phyloP scores from a whole-genome alignment of 53 echinoderm and acorn worm species.

The Arbacia lixula region DNA sequence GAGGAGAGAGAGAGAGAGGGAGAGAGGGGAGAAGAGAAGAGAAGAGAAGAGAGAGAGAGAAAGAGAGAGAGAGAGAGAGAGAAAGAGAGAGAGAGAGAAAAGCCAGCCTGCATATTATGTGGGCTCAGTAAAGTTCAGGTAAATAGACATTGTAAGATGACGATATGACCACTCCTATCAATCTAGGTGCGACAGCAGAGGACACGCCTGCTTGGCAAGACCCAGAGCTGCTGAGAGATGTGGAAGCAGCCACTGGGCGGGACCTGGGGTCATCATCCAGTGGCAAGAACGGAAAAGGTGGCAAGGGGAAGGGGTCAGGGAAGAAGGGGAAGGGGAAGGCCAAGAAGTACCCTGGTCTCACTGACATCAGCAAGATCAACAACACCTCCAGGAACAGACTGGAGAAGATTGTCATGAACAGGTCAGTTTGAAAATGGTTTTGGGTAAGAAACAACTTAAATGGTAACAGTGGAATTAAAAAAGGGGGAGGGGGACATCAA shows the following conservation, averaged over 20 bases:
- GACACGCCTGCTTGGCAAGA: constrained; percentile 59
- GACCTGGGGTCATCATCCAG: constrained; percentile 56
- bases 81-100: background rate
- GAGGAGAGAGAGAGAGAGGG: background rate
- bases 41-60: background rate
- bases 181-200: no score
- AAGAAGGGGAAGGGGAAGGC: constrained; percentile 89
- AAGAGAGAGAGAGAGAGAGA: background rate
- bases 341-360: constrained; percentile 90
- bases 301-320: constrained; percentile 72
- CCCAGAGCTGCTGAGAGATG: constrained; percentile 73
- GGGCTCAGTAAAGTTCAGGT: background rate
- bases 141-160: background rate
- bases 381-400: constrained; percentile 81
- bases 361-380: constrained; percentile 77
- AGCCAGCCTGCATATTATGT: background rate
- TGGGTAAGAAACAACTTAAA: background rate
- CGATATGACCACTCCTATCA: no score
- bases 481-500: constrained; percentile 83
- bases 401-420: constrained; percentile 86
- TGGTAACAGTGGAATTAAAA: background rate
- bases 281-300: constrained; percentile 42
- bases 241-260: constrained; percentile 80
- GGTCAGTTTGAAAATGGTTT: constrained; percentile 53
- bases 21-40: background rate